Percentiles rank a stretch among this genome's conserved stretches.
These are phyloP conservation scores for Sinonovacula constricta DNA, from an alignment of 1,140 invertebrate species.

Conservation along the genomic window DNA sequence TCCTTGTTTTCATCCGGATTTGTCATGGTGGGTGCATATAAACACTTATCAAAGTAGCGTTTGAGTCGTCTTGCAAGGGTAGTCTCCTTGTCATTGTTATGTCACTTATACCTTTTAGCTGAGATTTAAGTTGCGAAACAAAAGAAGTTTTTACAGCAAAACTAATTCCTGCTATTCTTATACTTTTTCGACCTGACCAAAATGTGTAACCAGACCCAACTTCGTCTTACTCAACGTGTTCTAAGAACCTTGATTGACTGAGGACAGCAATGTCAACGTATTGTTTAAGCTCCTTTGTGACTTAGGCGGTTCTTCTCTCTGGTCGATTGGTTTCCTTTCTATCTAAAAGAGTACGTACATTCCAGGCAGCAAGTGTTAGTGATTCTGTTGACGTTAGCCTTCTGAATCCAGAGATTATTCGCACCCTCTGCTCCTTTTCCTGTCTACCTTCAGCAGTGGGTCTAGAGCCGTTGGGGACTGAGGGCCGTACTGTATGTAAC, in stretches of 20 bases:
- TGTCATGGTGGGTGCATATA: too few species aligned
- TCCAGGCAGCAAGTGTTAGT: conserved; percentile 9
- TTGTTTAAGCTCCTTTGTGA: conserved; percentile 28
- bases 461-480: conserved; percentile 3
- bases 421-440: conserved; percentile 3
- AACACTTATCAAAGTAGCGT: too few species aligned
- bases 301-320: conserved; percentile 39
- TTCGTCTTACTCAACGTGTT: conserved; percentile 27
- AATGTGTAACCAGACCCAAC: conserved; percentile 21
- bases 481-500: conserved; percentile 3
- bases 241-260: conserved; percentile 15
- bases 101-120: too few species aligned
- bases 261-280: conserved; percentile 45
- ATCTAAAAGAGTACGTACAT: conserved; percentile 33
- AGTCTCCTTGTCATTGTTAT: too few species aligned
- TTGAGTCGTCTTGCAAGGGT: too few species aligned
- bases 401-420: not conserved
- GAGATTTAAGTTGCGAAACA: too few species aligned
- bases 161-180: too few species aligned
- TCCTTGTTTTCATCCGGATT: too few species aligned
- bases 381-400: not conserved
- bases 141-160: too few species aligned
- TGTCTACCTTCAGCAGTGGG: conserved; percentile 1
- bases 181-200: conserved; percentile 33
- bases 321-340: too few species aligned